Conservation (phyloP, 1,140 invertebrate species). For the Drosophila ambigua region DNA sequence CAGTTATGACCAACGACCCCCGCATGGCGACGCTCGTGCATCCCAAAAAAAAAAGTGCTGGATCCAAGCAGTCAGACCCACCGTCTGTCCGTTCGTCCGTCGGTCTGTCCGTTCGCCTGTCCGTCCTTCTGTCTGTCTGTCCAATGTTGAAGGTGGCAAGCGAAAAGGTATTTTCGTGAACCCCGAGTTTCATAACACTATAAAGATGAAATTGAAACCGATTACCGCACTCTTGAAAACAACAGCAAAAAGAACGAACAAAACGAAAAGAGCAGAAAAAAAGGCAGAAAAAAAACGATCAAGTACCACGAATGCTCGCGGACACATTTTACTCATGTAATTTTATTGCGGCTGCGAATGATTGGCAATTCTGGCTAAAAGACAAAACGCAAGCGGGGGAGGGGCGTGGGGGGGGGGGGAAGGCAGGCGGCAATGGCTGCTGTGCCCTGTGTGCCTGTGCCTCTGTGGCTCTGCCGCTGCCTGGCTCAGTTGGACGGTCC, state of each 20-base stretch:
- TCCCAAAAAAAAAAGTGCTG: not conserved
- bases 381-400: conserved; percentile 58
- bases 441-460: too few relatives aligned
- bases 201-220: conserved; percentile 83
- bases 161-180: conserved; percentile 50
- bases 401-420: conserved; percentile 22
- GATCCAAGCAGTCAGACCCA: not conserved
- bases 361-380: conserved; percentile 81
- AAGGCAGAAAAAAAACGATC: conserved; percentile 59
- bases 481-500: too few relatives aligned
- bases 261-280: not conserved
- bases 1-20: too few relatives aligned
- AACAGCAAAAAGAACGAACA: too few relatives aligned
- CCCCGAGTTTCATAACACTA: conserved; percentile 75
- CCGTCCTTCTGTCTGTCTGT: not conserved
- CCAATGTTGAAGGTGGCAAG: conserved; percentile 31
- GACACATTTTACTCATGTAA: conserved; percentile 83
- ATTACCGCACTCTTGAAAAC: conserved; percentile 81
- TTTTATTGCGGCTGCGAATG: conserved; percentile 80
- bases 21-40: conserved; percentile 12
- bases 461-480: too few relatives aligned
- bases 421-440: conserved; percentile 23
- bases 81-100: not conserved
- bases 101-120: not conserved
- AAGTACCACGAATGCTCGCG: conserved; percentile 79